A percentile compares a stretch with the other conserved stretches of the same genome.
Conservation (phyloP, 2,797 vertebrate genomes). For the Picus viridis region DNA sequence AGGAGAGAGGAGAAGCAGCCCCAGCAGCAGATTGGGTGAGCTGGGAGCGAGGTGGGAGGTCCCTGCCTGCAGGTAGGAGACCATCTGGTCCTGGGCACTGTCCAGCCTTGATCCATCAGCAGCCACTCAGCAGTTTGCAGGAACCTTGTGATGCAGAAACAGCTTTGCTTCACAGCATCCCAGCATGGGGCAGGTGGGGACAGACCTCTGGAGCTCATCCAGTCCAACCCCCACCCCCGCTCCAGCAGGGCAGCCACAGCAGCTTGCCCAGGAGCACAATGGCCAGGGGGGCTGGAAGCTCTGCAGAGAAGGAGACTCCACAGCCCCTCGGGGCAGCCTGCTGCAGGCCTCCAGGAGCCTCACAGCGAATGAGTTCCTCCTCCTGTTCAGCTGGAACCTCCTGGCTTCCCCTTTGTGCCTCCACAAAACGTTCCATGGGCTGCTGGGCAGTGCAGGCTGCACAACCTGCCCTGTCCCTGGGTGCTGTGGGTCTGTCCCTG, state of each 20-base stretch:
- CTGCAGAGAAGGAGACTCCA: too few relatives aligned
- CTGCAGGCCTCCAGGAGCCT: too few relatives aligned
- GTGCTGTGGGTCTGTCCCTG: accelerated
- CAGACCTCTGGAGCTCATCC: neutral
- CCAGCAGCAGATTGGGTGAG: neutral
- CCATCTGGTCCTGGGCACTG: accelerated
- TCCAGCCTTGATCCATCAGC: neutral
- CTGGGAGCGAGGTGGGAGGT: neutral
- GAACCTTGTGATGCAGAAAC: neutral
- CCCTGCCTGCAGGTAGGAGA: neutral
- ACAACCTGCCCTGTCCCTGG: accelerated
- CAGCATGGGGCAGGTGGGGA: neutral
- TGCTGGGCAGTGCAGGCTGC: neutral
- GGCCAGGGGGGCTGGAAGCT: neutral
- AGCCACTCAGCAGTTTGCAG: neutral
- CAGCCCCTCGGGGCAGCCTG: too few relatives aligned
- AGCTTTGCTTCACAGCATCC: neutral
- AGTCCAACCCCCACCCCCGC: neutral
- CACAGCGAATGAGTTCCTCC: neutral
- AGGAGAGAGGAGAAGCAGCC: neutral
- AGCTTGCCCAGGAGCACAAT: neutral
- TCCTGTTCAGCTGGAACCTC: neutral
- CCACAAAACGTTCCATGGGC: neutral
- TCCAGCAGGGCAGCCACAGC: neutral
- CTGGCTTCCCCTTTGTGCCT: too few relatives aligned